Percentiles rank a stretch among this genome's conserved stretches.
These are phyloP conservation scores for Pseudoips prasinana DNA, from an alignment of 2,888 invertebrate species.

Conservation along the genomic window DNA sequence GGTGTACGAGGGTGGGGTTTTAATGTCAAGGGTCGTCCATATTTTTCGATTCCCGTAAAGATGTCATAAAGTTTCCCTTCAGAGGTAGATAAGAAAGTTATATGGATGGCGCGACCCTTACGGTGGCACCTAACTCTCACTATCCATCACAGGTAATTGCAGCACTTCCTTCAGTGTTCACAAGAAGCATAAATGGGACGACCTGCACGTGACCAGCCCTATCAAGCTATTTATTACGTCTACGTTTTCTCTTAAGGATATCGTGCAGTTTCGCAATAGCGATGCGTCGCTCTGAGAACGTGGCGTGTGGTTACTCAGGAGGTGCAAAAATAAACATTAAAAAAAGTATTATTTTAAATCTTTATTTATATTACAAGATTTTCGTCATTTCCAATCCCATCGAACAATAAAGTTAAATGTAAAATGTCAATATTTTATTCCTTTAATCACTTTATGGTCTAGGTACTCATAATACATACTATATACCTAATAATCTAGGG, in stretches of 20 bases:
- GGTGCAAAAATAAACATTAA: too few species aligned
- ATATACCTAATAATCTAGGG: too few species aligned
- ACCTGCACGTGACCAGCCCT: conserved; percentile 67
- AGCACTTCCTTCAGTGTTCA: conserved; percentile 69
- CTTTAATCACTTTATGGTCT: too few species aligned
- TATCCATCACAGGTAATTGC: conserved; percentile 74
- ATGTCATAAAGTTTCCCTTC: conserved; percentile 72
- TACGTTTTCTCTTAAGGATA: conserved; percentile 50
- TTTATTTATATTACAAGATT: too few species aligned
- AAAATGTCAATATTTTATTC: too few species aligned
- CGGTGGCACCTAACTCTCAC: conserved; percentile 64
- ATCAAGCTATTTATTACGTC: conserved; percentile 62
- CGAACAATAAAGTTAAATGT: too few species aligned
- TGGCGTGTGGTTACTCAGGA: conserved; percentile 6
- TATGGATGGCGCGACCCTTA: conserved; percentile 64
- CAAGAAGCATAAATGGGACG: conserved; percentile 69
- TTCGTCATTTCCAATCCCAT: too few species aligned
- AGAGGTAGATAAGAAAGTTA: conserved; percentile 72
- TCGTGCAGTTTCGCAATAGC: conserved; percentile 31
- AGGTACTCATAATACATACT: too few species aligned
- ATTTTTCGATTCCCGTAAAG: conserved; percentile 72
- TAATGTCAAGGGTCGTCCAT: conserved; percentile 64
- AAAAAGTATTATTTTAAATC: too few species aligned
- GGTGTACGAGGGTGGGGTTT: conserved; percentile 49
- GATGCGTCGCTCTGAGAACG: conserved; percentile 15